Base-by-base conservation (phyloP, 92 coral and sea anemone species). In the Actinernus sp. region DNA sequence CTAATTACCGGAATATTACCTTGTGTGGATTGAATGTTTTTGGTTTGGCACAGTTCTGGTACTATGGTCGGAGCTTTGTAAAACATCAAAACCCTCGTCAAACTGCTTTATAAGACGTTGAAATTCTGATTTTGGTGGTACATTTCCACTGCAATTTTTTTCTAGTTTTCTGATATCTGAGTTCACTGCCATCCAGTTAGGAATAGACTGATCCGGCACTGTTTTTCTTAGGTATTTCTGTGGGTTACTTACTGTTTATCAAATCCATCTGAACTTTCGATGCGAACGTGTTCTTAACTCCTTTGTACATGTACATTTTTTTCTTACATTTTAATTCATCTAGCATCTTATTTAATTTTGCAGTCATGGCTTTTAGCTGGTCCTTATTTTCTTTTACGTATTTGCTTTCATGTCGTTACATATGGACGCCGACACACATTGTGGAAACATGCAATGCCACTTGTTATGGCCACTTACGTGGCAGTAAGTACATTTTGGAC, bases 111-210 rank as follows among this genome's bases (percentile, higher is more conserved):
- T 62, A 4, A 53, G 46, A 22, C 43, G 17, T 50, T 31, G 75
- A 45, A 55, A 29, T 33, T 54, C 75, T 17, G 31, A 29, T 16
- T 16, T 44, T 26, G 43, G 5, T 19, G 83, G 68, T 1, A 65
- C 33, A 18, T 40, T 71, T 2, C 67, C 68, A 1, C 47, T 54
- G 55, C 74, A 63, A 44, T 41, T 47, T 56, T 27, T 65, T 31
- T 52, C 65, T 17, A 78, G 76, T 46, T 78, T 67, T 58, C 76
- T 47, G 8, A 48, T 31, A 36, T 78, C 71, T 8, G 61, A 29
- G 40, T 67, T 78, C 17, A 78, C 55, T 1, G 37, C 58, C 22
- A 78, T 46, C 84, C 84, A 78, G 61, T 78, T 68, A 4, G 71
- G 76, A 7, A 66, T 63, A 20, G n/a, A 34, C 26, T 19, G 67